Percentiles rank a stretch among this genome's conserved stretches.
Conservation (phyloP, 1,140 invertebrate species). For the Drosophila novamexicana region DNA sequence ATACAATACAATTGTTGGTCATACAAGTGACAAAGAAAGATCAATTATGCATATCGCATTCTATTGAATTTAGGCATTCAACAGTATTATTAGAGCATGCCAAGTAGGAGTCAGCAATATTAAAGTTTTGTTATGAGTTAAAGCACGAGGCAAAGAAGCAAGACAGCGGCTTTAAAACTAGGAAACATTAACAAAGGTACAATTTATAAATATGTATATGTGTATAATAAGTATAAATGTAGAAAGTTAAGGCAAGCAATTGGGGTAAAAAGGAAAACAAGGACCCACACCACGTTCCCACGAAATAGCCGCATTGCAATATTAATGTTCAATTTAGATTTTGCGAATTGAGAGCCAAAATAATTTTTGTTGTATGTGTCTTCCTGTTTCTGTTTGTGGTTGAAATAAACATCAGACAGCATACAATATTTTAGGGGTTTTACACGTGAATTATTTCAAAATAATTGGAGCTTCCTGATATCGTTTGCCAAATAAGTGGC, state of each 20-base stretch:
- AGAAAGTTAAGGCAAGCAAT: conserved; percentile 57
- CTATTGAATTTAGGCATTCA: conserved; percentile 17
- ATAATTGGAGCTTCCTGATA: too few species aligned
- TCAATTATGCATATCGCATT: conserved; percentile 33
- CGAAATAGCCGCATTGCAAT: conserved; percentile 16
- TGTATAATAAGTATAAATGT: conserved; percentile 18
- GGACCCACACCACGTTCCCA: conserved; percentile 54
- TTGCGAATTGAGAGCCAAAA: conserved; percentile 61
- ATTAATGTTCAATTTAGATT: conserved; percentile 12
- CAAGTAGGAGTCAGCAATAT: conserved; percentile 5
- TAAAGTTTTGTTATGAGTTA: conserved; percentile 24
- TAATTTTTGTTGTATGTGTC: too few species aligned
- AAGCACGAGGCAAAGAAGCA: conserved; percentile 17
- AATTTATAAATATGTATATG: conserved; percentile 39
- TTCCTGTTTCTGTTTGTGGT: too few species aligned
- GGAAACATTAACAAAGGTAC: conserved; percentile 40
- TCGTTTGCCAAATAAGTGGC: too few species aligned
- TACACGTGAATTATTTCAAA: too few species aligned
- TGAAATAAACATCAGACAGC: too few species aligned
- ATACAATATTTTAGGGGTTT: too few species aligned
- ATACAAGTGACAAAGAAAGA: background rate
- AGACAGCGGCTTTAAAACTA: conserved; percentile 9
- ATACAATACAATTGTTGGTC: background rate
- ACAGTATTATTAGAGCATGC: conserved; percentile 34
- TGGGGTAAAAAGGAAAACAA: conserved; percentile 33